phyloP scores from a whole-genome alignment of 2,888 invertebrate species.

The Mylabris sibirica region DNA sequence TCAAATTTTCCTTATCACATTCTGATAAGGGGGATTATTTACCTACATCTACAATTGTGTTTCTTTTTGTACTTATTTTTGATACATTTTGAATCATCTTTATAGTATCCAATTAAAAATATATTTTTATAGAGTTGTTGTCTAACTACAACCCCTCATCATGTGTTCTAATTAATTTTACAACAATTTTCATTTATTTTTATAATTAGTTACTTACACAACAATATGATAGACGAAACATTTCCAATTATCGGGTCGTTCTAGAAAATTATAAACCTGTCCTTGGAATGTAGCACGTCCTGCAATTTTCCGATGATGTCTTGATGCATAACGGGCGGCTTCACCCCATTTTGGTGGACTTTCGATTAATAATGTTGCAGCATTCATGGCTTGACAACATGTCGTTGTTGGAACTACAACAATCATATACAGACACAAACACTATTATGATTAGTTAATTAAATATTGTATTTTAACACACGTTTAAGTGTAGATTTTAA shows the following conservation, averaged over 20 bases:
- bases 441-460: background rate
- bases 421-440: constrained; percentile 12
- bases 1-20: no score
- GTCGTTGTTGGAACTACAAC: constrained; percentile 48
- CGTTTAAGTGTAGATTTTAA: background rate
- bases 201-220: constrained; percentile 75
- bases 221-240: constrained; percentile 84
- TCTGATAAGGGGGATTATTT: no score
- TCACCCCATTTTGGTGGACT: constrained; percentile 65
- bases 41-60: no score
- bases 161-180: no score
- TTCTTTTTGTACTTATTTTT: no score
- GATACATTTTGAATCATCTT: no score
- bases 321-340: constrained; percentile 68
- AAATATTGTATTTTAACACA: background rate
- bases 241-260: constrained; percentile 83
- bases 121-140: no score
- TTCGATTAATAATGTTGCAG: constrained; percentile 59
- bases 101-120: background rate
- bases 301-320: constrained; percentile 69
- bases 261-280: constrained; percentile 83
- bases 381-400: constrained; percentile 55
- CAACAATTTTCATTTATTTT: no score
- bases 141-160: no score
- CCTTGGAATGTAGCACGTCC: constrained; percentile 76